Conservation (phyloP, 2,888 invertebrate species). For the Nebria salina region DNA sequence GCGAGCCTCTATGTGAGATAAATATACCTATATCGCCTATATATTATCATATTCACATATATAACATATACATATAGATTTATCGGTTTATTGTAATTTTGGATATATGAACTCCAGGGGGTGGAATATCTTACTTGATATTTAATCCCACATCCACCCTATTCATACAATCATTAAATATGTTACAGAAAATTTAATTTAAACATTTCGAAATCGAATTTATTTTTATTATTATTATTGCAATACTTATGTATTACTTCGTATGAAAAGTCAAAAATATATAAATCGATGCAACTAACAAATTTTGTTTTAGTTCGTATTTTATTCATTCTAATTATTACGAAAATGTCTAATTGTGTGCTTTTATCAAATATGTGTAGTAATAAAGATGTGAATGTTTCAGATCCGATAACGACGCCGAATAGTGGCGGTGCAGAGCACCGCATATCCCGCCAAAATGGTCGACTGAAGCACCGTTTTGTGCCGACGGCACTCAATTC, state of each 20-base stretch:
- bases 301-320: too few relatives aligned
- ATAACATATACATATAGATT: neutral
- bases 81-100: neutral
- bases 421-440: constrained; percentile 2
- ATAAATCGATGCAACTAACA: too few relatives aligned
- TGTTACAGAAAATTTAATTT: too few relatives aligned
- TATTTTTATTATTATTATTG: too few relatives aligned
- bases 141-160: neutral
- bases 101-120: neutral
- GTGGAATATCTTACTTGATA: neutral
- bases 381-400: constrained; percentile 15
- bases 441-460: constrained; percentile 39
- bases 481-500: constrained; percentile 28
- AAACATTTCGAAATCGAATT: too few relatives aligned
- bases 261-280: too few relatives aligned
- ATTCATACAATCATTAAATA: too few relatives aligned
- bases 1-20: neutral
- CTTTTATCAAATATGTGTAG: neutral
- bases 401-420: constrained; percentile 30
- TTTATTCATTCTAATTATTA: too few relatives aligned
- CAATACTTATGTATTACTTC: too few relatives aligned
- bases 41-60: too few relatives aligned
- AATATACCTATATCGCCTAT: neutral
- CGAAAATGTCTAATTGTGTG: too few relatives aligned
- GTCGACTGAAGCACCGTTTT: constrained; percentile 21